Base-by-base conservation (phyloP, 2,888 invertebrate species). In the Gari tellinella region DNA sequence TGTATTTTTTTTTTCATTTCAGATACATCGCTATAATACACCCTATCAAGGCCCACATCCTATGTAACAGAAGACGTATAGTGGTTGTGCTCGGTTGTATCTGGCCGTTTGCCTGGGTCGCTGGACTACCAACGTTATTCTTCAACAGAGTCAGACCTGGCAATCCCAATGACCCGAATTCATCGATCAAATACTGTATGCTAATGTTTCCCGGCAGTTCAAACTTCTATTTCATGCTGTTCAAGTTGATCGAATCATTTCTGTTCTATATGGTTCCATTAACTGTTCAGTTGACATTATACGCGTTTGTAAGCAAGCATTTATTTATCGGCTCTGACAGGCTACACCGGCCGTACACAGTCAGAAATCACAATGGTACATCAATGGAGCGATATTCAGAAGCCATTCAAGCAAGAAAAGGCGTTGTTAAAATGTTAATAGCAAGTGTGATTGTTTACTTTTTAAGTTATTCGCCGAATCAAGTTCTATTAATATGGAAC, bases 381-480 rank as follows among this genome's bases (percentile, higher is more conserved):
- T 82, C 83, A 14, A 74, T 81, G 63, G 85, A 86, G 56, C 49
- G 80, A 17, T 79, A 80, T 38, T 85, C 85, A 0, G 89, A 90
- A 49, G 89, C 91, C 8, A 83, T 91, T 25, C 85, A 87, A 56
- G 87, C 88, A 1, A 80, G 92, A 5, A 85, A 90, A 48, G 89
- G 90, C 31, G 92, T 93, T 8, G 90, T 92, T 15, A 92, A 92
- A 80, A 92, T 92, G 92, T 83, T 92, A 40, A 90, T 92, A 23
- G 90, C 90, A 14, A 92, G 92, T 74, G 92, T 92, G 53, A 81
- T 89, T 46, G 90, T 93, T 14, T 93, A 93, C 83, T 92, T 93
- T 80, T 65, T 93, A 25, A 92, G 92, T 83, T 93, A 93, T 82
- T 92, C 92, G 1, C 93, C 93, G 0, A 91, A 92, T 48, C 92